Conservation (phyloP, 1,140 invertebrate species). For the Pseudomyrmex dendroicus region DNA sequence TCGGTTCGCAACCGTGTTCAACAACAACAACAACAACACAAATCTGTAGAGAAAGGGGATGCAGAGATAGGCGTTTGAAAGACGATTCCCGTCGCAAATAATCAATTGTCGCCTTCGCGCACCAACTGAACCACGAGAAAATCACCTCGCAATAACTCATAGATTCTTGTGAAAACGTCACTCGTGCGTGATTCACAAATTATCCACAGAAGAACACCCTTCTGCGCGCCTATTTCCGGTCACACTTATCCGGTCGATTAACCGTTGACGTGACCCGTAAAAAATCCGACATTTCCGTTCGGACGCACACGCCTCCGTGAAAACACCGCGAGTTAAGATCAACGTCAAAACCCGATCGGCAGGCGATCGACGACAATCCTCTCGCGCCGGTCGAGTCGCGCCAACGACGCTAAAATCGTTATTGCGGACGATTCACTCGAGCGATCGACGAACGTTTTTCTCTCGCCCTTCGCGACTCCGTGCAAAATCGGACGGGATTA, state of each 20-base stretch:
- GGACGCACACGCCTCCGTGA: too few species aligned
- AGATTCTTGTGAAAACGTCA: slow-evolving; percentile 11
- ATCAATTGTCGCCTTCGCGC: too few species aligned
- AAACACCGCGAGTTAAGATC: too few species aligned
- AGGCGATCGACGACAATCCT: neutral
- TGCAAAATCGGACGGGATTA: slow-evolving; percentile 49
- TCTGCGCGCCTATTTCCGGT: neutral
- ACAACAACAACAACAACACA: neutral
- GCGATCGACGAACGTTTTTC: neutral
- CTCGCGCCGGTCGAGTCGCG: neutral
- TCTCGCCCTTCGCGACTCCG: neutral
- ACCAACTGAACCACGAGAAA: neutral
- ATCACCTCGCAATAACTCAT: neutral
- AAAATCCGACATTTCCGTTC: neutral
- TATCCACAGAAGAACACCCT: neutral
- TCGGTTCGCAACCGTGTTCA: neutral
- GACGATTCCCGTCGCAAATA: too few species aligned
- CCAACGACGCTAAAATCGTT: neutral
- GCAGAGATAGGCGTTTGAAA: too few species aligned
- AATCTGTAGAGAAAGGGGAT: neutral
- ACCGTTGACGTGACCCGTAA: neutral
- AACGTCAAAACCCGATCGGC: too few species aligned
- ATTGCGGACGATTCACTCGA: neutral
- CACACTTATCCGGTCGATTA: neutral
- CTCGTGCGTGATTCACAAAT: neutral